Evolutionary conservation across 2,113 vertebrate species (phyloP).

Genomic region (Pitta sordida): DNA sequence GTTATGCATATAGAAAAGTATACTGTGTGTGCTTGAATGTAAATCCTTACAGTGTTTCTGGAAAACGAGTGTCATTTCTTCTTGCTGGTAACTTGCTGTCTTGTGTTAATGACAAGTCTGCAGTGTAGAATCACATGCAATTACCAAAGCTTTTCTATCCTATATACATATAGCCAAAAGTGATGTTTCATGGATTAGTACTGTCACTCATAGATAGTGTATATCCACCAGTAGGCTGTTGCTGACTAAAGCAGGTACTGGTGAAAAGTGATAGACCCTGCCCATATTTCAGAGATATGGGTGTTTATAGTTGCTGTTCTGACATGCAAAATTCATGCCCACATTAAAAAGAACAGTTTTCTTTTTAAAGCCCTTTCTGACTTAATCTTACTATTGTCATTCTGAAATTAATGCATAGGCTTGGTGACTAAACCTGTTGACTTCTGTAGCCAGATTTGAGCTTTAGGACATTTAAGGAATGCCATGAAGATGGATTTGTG

Average conservation of each 20-base stretch:
- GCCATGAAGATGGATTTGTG: not conserved
- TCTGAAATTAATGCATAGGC: not conserved
- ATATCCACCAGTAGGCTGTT: constrained; percentile 6
- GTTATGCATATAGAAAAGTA: not conserved
- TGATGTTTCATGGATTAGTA: constrained; percentile 29
- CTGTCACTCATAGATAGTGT: constrained; percentile 21
- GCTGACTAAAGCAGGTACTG: constrained; percentile 43
- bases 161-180: constrained; percentile 40
- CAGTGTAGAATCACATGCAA: constrained; percentile 48
- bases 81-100: constrained; percentile 49
- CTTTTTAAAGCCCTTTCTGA: not conserved
- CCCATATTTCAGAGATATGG: constrained; percentile 15
- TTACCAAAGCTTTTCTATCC: constrained; percentile 75
- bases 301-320: constrained; percentile 43
- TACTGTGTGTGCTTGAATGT: constrained; percentile 50
- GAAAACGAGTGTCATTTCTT: constrained; percentile 33
- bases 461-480: constrained; percentile 1
- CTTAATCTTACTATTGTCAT: not conserved
- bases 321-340: constrained; percentile 31
- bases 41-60: constrained; percentile 23
- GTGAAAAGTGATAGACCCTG: not conserved
- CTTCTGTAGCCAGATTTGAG: constrained; percentile 21
- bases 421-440: constrained; percentile 18
- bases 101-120: constrained; percentile 49
- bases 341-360: not conserved